These are phyloP conservation scores for Elysia chlorotica DNA, from an alignment of 1,140 invertebrate species.

Conservation along the genomic window DNA sequence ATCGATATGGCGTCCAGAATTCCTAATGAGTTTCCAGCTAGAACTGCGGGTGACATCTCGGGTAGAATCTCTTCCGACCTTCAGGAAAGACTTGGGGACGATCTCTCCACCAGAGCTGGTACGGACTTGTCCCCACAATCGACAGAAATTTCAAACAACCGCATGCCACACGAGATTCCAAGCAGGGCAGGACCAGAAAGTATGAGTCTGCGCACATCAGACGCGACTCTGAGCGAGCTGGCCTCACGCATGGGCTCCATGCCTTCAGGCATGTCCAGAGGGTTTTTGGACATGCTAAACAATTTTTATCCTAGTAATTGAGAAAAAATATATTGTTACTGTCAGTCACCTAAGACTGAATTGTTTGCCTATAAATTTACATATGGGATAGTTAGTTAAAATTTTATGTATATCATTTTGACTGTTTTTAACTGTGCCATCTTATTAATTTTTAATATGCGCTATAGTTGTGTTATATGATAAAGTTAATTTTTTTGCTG, in stretches of 20 bases:
- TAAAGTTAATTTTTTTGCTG: too few species aligned
- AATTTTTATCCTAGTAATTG: conserved; percentile 18
- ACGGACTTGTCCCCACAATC: background rate
- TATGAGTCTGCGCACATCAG: background rate
- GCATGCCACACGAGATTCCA: background rate
- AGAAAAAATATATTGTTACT: too few species aligned
- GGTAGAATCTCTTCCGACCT: background rate
- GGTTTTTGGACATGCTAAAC: conserved; percentile 19
- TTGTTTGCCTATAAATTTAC: too few species aligned
- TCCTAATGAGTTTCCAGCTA: background rate
- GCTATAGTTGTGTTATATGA: too few species aligned
- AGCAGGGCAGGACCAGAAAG: background rate
- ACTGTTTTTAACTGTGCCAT: too few species aligned
- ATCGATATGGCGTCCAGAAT: conserved; percentile 3
- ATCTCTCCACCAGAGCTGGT: background rate
- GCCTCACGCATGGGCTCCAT: conserved; percentile 2
- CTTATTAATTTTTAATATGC: too few species aligned
- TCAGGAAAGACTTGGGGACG: background rate
- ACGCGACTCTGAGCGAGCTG: background rate
- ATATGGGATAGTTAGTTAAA: too few species aligned
- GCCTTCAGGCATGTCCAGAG: conserved; percentile 19
- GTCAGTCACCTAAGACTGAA: too few species aligned
- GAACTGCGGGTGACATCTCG: background rate
- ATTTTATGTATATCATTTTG: too few species aligned
- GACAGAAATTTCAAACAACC: background rate